Evolutionary conservation across 2,797 vertebrate species (phyloP), one percentile per base, ranked within the genome.

Genomic region (Meriones psammophilus): DNA sequence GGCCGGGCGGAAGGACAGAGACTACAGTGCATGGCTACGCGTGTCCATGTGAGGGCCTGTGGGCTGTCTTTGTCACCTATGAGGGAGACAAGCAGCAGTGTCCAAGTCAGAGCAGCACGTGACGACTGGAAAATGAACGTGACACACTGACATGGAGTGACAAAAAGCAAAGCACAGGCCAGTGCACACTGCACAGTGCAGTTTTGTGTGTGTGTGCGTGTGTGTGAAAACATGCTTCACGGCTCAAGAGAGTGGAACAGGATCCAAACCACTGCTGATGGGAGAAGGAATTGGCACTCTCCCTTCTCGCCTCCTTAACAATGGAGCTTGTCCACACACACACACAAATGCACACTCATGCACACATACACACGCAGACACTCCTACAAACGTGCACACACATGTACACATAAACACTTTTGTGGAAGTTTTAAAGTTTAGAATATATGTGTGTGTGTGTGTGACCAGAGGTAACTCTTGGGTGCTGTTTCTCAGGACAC

Each of bases 1-100:
- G 28, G 39, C 39, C 3, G 0, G 1, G 8, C 1, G 0, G 10
- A 42, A 42, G 12, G n/a, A 71, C 42, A 24, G 15, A 17, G 33
- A 69, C 7, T 18, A 22, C 2, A 10, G 33, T 73, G 39, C 9
- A 71, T 66, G 77, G 86, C n/a, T n/a, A 18, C 2, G 0, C 0
- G 18, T 92, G n/a, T 81, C 81, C 87, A 6, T 60, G 13, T 54
- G 58, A 64, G 80, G 6, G 42, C n/a, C 3, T 24, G 22, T 9
- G 42, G 26, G 76, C 39, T 6, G 15, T 62, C 17, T 89, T 71
- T 33, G 14, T 68, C 42, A n/a, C 42, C 24, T 13, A 22, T 24
- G 2, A 68, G 42, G 18, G 42, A 84, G 10, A 46, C 18, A 24
- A n/a, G 50, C 3, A 62, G 58, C 24, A 3, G 10, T 8, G 1